Conservation (phyloP, 2,888 invertebrate genomes). For the Callosobruchus maculatus region DNA sequence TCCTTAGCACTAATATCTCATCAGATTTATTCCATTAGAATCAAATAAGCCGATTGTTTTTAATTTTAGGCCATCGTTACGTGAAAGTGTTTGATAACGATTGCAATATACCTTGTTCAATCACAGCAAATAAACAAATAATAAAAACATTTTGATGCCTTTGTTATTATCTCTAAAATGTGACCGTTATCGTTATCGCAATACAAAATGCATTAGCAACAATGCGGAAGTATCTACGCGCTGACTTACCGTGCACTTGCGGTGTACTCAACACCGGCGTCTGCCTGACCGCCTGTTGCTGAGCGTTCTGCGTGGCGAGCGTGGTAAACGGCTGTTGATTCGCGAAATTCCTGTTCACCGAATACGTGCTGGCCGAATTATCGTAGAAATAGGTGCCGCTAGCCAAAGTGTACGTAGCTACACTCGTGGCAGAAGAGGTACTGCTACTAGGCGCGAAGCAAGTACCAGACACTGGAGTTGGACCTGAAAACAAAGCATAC, state of each 20-base stretch:
- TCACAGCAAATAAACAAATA: too few relatives aligned
- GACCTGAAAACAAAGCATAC: neutral
- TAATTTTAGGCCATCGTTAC: too few relatives aligned
- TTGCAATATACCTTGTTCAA: too few relatives aligned
- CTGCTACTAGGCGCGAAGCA: constrained; percentile 17
- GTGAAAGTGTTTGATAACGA: too few relatives aligned
- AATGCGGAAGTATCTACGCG: neutral
- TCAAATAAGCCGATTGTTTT: too few relatives aligned
- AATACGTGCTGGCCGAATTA: constrained; percentile 37
- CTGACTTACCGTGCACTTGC: constrained; percentile 39
- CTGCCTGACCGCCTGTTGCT: constrained; percentile 33
- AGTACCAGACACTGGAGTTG: neutral
- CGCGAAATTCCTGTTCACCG: constrained; percentile 36
- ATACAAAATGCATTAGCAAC: too few relatives aligned
- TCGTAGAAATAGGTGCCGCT: constrained; percentile 46
- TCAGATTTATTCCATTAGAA: too few relatives aligned
- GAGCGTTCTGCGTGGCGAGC: constrained; percentile 36
- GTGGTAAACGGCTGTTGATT: constrained; percentile 37
- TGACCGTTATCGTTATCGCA: too few relatives aligned
- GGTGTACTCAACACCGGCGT: constrained; percentile 30
- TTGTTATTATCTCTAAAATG: too few relatives aligned
- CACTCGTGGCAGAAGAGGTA: constrained; percentile 36
- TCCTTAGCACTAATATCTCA: too few relatives aligned
- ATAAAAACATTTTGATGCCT: too few relatives aligned
- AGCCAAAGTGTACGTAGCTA: constrained; percentile 42